phyloP scores from a whole-genome alignment of 53 echinoderm and acorn worm genomes.

The Paelopatides confundens region DNA sequence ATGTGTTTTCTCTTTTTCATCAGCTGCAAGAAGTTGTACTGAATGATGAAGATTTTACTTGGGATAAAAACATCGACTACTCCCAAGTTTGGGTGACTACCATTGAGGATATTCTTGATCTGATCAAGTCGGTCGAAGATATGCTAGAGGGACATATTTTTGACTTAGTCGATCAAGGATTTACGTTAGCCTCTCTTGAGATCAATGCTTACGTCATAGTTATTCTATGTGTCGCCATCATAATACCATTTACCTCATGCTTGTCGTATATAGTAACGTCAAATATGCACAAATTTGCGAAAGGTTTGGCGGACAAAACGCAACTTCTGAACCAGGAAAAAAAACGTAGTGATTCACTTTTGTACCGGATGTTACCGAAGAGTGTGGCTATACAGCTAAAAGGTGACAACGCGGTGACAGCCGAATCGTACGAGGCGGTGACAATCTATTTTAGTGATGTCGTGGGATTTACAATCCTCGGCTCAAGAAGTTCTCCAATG shows the following conservation, averaged over 20 bases:
- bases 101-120: slow-evolving; percentile 53
- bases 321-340: slow-evolving; percentile 70
- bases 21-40: slow-evolving; percentile 51
- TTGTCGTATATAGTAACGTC: slow-evolving; percentile 62
- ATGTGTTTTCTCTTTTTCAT: not conserved
- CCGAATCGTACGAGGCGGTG: slow-evolving; percentile 76
- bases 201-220: not conserved
- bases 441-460: slow-evolving; percentile 90
- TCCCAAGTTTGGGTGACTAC: slow-evolving; percentile 50
- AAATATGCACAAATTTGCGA: slow-evolving; percentile 68
- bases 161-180: slow-evolving; percentile 17
- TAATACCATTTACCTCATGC: slow-evolving; percentile 58
- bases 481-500: slow-evolving; percentile 69
- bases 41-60: not conserved
- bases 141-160: slow-evolving; percentile 26
- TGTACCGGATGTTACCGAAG: slow-evolving; percentile 82
- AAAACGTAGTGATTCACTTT: slow-evolving; percentile 76
- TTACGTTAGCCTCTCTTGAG: not conserved
- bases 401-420: slow-evolving; percentile 60
- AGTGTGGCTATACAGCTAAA: slow-evolving; percentile 83
- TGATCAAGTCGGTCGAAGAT: slow-evolving; percentile 47
- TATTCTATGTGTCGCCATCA: slow-evolving; percentile 42
- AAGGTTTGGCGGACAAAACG: slow-evolving; percentile 70
- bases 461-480: slow-evolving; percentile 76
- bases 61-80: slow-evolving; percentile 22